Conservation (phyloP, 1,140 invertebrate species). For the Telenomus remus region DNA sequence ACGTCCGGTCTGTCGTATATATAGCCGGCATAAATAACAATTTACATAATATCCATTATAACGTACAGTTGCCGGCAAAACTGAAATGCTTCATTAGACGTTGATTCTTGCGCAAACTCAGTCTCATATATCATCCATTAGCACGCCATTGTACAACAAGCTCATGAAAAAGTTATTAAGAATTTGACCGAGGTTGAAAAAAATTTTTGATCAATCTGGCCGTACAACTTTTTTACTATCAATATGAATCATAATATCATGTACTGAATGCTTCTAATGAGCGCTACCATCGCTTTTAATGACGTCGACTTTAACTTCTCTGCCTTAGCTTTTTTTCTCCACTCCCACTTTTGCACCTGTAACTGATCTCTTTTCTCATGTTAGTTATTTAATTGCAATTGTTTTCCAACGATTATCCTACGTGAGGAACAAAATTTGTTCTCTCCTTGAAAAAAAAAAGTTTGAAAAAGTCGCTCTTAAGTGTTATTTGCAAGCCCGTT, state of each 20-base stretch:
- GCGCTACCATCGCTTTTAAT: conserved; percentile 6
- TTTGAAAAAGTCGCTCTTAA: too few relatives aligned
- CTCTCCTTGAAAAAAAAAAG: too few relatives aligned
- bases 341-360: too few relatives aligned
- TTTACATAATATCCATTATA: conserved; percentile 60
- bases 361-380: too few relatives aligned
- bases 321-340: not conserved
- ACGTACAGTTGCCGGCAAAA: conserved; percentile 44
- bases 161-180: conserved; percentile 44
- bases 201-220: conserved; percentile 43
- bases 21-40: conserved; percentile 57
- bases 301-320: conserved; percentile 4
- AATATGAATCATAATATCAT: conserved; percentile 35
- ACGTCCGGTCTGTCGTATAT: conserved; percentile 45
- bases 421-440: too few relatives aligned
- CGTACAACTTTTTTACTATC: conserved; percentile 36
- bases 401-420: too few relatives aligned
- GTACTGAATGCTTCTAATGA: conserved; percentile 31
- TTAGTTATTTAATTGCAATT: too few relatives aligned
- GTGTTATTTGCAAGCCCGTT: not conserved
- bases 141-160: conserved; percentile 44
- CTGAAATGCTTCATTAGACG: conserved; percentile 60
- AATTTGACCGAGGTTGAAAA: conserved; percentile 24
- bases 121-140: conserved; percentile 58
- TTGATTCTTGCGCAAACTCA: conserved; percentile 56